Conservation (phyloP, 2,888 invertebrate species). For the Tenthredo livida region DNA sequence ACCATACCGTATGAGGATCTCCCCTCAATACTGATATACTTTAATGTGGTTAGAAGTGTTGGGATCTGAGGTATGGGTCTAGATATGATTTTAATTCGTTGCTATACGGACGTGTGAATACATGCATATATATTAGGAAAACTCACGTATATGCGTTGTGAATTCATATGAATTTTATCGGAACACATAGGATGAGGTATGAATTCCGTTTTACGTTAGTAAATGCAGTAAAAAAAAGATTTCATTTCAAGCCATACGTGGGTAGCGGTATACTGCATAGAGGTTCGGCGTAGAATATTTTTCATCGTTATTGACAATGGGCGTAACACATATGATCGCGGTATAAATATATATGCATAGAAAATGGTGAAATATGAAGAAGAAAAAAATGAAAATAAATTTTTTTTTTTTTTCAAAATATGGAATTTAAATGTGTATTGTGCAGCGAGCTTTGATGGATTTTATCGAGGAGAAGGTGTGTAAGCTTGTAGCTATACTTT, state of each 20-base stretch:
- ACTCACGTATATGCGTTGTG: background rate
- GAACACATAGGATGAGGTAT: background rate
- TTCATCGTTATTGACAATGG: slow-evolving; percentile 1
- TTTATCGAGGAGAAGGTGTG: slow-evolving; percentile 17
- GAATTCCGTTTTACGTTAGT: background rate
- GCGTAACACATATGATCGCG: background rate
- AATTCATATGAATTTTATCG: background rate
- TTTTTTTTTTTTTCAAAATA: too few relatives aligned
- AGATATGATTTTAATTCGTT: slow-evolving; percentile 19
- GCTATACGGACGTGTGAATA: background rate
- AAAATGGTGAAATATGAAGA: background rate
- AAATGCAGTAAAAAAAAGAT: background rate
- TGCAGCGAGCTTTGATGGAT: background rate
- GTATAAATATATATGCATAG: background rate
- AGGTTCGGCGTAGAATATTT: background rate
- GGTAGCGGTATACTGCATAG: background rate
- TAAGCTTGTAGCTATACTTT: slow-evolving; percentile 14
- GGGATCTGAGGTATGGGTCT: background rate
- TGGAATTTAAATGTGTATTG: background rate
- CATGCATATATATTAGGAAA: background rate
- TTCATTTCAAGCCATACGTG: background rate
- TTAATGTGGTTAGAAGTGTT: background rate
- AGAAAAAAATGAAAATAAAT: background rate
- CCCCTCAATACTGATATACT: background rate
- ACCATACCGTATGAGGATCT: slow-evolving; percentile 26